Evolutionary conservation across 1,140 invertebrate genomes (phyloP).

Genomic region (Caenorhabditis elegans): WBcel235 BX284602.5:6158001-6158500

Average conservation of each 20-base stretch:
- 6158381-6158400: slow-evolving; percentile 87
- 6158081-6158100: neutral
- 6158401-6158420: neutral
- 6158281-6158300: slow-evolving; percentile 72
- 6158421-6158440: slow-evolving; percentile 38
- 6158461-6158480: slow-evolving; percentile 66
- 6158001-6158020: neutral
- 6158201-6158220: slow-evolving; percentile 31
- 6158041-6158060: too few species aligned
- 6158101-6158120: neutral
- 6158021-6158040: neutral
- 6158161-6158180: slow-evolving; percentile 18
- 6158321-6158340: slow-evolving; percentile 78
- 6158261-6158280: slow-evolving; percentile 66
- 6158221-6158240: slow-evolving; percentile 57
- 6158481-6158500: slow-evolving; percentile 65
- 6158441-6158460: slow-evolving; percentile 64
- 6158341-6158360: slow-evolving; percentile 96
- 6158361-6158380: slow-evolving; percentile 96
- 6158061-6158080: neutral
- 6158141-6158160: neutral
- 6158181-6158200: neutral
- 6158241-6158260: slow-evolving; percentile 66
- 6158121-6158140: slow-evolving; percentile 20
- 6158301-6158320: slow-evolving; percentile 98